Conservation (phyloP, 2,113 vertebrate genomes). For the Callaeas wilsoni region DNA sequence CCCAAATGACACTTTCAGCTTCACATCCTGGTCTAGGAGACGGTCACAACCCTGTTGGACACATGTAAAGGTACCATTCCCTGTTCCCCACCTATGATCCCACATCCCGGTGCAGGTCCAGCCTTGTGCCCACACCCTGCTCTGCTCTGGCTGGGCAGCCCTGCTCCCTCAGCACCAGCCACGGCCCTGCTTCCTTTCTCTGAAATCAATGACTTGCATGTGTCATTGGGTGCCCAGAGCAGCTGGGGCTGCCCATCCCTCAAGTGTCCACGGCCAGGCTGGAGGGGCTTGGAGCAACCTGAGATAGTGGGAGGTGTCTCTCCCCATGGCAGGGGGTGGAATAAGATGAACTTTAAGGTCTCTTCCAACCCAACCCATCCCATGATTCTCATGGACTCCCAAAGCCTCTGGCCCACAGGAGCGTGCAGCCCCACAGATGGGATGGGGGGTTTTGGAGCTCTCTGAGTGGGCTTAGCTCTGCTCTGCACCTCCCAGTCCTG, state of each 20-base stretch:
- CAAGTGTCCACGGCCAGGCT: neutral
- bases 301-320: neutral
- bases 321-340: neutral
- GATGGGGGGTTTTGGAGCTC: fast-evolving
- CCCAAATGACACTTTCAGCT: constrained; percentile 90
- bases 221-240: neutral
- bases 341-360: neutral
- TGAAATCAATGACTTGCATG: neutral
- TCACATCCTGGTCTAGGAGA: constrained; percentile 89
- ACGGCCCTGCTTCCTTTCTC: neutral
- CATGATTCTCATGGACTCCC: neutral
- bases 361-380: neutral
- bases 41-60: constrained; percentile 90
- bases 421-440: neutral
- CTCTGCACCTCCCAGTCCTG: neutral
- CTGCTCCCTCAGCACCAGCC: neutral
- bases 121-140: fast-evolving
- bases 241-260: neutral
- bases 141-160: neutral
- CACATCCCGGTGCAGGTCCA: neutral
- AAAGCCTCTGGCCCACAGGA: neutral
- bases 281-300: neutral
- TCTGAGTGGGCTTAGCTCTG: neutral
- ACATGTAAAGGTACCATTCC: constrained; percentile 79
- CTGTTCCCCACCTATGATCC: neutral